Evolutionary conservation across 2,113 vertebrate species (phyloP).

Genomic region (Pedionomus torquatus): DNA sequence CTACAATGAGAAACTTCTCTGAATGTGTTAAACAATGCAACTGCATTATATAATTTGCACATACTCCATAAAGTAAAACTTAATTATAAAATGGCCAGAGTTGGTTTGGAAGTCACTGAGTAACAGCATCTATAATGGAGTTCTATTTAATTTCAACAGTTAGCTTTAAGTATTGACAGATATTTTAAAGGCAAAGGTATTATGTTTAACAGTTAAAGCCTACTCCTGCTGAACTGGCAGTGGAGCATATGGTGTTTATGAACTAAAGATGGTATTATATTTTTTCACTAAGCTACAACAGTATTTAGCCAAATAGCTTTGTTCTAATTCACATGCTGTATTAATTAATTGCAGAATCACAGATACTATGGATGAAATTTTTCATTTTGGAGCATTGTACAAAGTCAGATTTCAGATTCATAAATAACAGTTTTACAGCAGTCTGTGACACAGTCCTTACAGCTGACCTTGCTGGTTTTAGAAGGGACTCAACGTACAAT

Average conservation of each 20-base stretch:
- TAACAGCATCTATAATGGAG: neutral
- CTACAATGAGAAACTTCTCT: neutral
- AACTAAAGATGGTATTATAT: neutral
- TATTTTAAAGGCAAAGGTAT: neutral
- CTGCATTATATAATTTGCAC: neutral
- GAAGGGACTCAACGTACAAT: neutral
- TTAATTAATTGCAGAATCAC: neutral
- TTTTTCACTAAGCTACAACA: neutral
- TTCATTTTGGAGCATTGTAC: neutral
- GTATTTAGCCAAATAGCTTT: neutral
- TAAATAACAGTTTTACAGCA: neutral
- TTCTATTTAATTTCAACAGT: neutral
- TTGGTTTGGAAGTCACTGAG: neutral
- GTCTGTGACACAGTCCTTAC: neutral
- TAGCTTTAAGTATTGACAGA: neutral
- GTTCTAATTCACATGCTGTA: neutral
- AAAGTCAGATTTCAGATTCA: neutral
- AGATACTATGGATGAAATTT: neutral
- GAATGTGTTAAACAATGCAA: neutral
- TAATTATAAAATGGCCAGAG: neutral
- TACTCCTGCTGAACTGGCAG: neutral
- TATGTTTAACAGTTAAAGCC: neutral
- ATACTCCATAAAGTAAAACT: neutral
- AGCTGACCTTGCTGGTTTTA: neutral
- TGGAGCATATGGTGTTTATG: neutral